Evolutionary conservation across 2,113 vertebrate species (phyloP).

Genomic region (Alethe castanea): DNA sequence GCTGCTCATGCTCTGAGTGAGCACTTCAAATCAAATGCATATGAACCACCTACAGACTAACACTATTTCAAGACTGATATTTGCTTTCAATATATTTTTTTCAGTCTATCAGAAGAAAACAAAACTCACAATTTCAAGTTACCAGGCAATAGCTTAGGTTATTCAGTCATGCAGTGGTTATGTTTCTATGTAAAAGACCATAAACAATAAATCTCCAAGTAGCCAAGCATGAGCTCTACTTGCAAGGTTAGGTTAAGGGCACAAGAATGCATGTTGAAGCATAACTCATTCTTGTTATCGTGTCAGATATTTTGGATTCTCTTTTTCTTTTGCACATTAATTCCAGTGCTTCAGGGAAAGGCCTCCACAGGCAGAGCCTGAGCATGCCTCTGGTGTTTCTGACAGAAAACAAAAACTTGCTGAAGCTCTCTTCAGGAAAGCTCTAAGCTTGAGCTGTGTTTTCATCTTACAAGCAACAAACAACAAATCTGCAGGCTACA

Average conservation of each 20-base stretch:
- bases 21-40: neutral
- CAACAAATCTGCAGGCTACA: neutral
- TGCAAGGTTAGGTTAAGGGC: neutral
- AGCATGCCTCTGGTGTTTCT: neutral
- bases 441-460: neutral
- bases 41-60: slow-evolving; percentile 15
- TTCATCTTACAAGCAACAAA: neutral
- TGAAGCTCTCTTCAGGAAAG: neutral
- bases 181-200: neutral
- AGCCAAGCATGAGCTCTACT: neutral
- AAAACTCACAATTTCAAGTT: neutral
- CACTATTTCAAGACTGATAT: neutral
- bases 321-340: neutral
- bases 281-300: neutral
- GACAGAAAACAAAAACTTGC: neutral
- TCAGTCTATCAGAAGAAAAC: neutral
- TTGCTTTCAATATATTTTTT: neutral
- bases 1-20: neutral
- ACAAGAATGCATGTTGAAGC: fast-evolving
- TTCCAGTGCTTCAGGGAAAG: neutral
- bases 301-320: neutral
- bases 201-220: neutral
- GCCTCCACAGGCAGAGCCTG: neutral
- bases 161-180: neutral
- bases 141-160: neutral